These are phyloP conservation scores for Rhinichthys osculus DNA, from an alignment of 2,797 vertebrate genomes.

Conservation along the genomic window DNA sequence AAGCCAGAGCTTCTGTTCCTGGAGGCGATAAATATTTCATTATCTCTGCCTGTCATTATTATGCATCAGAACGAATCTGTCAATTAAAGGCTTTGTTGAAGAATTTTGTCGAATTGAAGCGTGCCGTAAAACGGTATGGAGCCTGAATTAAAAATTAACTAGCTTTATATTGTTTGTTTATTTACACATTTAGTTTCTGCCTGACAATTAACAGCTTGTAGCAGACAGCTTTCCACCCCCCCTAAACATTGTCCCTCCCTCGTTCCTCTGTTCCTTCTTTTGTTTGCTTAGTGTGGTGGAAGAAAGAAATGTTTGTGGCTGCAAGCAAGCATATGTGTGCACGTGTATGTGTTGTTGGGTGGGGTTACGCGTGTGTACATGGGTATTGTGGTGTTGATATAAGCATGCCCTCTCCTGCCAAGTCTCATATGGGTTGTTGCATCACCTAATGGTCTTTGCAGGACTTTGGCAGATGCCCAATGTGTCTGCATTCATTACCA, in stretches of 20 bases:
- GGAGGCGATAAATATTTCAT: slow-evolving; percentile 49
- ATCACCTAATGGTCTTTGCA: slow-evolving; percentile 49
- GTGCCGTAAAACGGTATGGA: slow-evolving; percentile 34
- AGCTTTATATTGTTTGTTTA: slow-evolving; percentile 45
- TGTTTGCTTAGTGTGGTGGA: slow-evolving; percentile 64
- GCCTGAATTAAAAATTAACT: slow-evolving; percentile 56
- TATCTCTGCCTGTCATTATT: slow-evolving; percentile 44
- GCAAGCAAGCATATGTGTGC: slow-evolving; percentile 62
- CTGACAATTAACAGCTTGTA: slow-evolving; percentile 65
- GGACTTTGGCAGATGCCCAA: slow-evolving; percentile 54
- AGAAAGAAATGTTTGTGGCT: slow-evolving; percentile 60
- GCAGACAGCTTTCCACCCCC: slow-evolving; percentile 32
- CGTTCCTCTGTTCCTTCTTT: slow-evolving; percentile 50
- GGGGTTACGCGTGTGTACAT: background rate
- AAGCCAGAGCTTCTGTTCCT: slow-evolving; percentile 38
- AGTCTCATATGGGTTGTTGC: slow-evolving; percentile 23
- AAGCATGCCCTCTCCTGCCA: slow-evolving; percentile 62
- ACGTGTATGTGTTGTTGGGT: slow-evolving; percentile 47
- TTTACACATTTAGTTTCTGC: slow-evolving; percentile 46
- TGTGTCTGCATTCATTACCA: slow-evolving; percentile 45
- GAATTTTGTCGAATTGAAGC: slow-evolving; percentile 45
- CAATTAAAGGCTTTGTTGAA: slow-evolving; percentile 47
- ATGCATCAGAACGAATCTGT: slow-evolving; percentile 46
- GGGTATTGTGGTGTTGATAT: slow-evolving; percentile 58
- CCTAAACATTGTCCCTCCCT: slow-evolving; percentile 29